Base-by-base conservation (phyloP, 2,888 invertebrate species). In the Sarcophaga variegata region DNA sequence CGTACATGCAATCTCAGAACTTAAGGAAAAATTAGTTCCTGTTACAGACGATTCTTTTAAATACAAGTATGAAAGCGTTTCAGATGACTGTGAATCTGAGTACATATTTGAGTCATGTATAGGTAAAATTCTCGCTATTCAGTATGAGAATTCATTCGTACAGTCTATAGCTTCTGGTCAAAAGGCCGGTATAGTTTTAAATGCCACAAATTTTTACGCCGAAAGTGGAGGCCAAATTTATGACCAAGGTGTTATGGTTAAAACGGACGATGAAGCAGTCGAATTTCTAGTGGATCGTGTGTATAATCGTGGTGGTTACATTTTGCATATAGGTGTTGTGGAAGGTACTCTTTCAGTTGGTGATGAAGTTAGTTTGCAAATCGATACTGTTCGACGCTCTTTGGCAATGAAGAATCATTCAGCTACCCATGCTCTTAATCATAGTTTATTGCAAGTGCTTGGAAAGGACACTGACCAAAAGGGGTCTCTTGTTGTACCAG, bases 401-500 rank as follows among this genome's bases (percentile, higher is more conserved):
- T 94, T 97, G 49, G 95, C 99, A n/a, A 99, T 99, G 99, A 98
- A 97, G 93, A 99, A 99, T 94, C 99, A 99, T 94, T 97, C 99
- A 64, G 99, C 98, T 27, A 99, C 99, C 0, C 99, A 99, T 93
- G 96, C 99, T 64, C 94, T 99, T 17, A 99, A 99, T 94, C 98
- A 97, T 94, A 98, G 98, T 27, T 94, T 99, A 83, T 95, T 99
- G 83, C 96, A 96, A 92, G 98, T 99, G 37, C 94, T 99, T 63
- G 97, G 98, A 14, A 96, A 96, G 89, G 98, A 98, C 90, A 97
- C 98, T 14, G 99, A 99, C 93, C 99, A 99, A 94, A 96, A 97
- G 91, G 99, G 99, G 49, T 99, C 99, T 0, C 95, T 99, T 59
- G 99, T 99, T 1, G 98, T 99, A 90, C 99, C 99, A 1, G 99